Evolutionary conservation across 2,888 invertebrate genomes (phyloP).

Genomic region (Antitype chi): DNA sequence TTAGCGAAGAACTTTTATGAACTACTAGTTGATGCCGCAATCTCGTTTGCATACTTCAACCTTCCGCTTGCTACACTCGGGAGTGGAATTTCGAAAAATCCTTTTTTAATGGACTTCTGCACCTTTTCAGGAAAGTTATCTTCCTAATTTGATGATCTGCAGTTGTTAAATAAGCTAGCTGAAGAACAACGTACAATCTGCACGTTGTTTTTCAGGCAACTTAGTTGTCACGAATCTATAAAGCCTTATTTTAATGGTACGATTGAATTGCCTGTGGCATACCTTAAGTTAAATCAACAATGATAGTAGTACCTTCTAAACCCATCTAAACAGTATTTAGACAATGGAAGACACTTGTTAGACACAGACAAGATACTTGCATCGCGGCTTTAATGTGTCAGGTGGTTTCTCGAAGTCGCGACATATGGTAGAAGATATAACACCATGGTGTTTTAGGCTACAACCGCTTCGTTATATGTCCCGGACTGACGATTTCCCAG

Average conservation of each 20-base stretch:
- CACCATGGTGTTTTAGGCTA: not conserved
- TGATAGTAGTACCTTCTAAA: not conserved
- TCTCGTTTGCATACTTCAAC: conserved; percentile 48
- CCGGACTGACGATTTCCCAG: not conserved
- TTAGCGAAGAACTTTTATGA: conserved; percentile 45
- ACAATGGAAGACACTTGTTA: not conserved
- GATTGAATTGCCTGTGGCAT: too few relatives aligned
- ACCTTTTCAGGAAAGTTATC: conserved; percentile 7
- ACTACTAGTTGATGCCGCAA: conserved; percentile 16
- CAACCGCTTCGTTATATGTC: not conserved
- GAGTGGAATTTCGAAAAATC: conserved; percentile 21
- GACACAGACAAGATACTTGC: not conserved
- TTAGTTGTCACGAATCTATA: not conserved
- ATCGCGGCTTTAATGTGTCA: not conserved
- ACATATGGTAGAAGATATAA: not conserved
- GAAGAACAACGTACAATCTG: not conserved
- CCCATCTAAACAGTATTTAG: not conserved
- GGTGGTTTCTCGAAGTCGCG: not conserved
- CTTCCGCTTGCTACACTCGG: not conserved
- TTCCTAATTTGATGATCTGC: conserved; percentile 12
- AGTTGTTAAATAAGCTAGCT: too few relatives aligned
- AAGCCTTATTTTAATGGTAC: not conserved
- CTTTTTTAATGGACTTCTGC: conserved; percentile 28
- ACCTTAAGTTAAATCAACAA: not conserved
- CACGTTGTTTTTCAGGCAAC: not conserved